Conservation (phyloP, 2,113 vertebrate species). For the Leucopternis melanops region DNA sequence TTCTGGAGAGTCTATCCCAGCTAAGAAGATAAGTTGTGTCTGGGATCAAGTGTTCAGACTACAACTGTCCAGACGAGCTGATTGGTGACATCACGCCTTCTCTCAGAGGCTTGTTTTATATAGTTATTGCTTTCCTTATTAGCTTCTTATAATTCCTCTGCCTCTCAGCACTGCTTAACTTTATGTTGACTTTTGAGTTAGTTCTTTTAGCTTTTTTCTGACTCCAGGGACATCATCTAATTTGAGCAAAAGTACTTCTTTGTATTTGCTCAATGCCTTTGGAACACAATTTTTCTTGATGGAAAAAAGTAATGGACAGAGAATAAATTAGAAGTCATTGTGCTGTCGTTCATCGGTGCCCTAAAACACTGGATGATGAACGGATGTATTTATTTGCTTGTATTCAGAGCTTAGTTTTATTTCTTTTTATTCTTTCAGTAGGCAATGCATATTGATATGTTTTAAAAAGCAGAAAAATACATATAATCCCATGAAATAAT, state of each 20-base stretch:
- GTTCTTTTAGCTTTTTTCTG: neutral
- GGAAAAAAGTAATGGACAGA: neutral
- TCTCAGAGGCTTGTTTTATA: neutral
- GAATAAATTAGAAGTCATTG: neutral
- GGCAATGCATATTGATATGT: neutral
- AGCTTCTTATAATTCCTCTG: neutral
- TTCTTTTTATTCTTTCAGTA: neutral
- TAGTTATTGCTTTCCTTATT: neutral
- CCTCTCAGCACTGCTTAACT: neutral
- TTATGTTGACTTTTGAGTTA: neutral
- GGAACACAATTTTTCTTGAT: neutral
- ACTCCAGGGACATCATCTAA: neutral
- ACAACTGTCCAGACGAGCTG: neutral
- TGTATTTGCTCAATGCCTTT: neutral
- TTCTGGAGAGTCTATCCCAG: neutral
- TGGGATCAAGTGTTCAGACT: neutral
- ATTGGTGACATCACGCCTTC: neutral
- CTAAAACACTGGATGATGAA: neutral
- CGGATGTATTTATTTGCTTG: neutral
- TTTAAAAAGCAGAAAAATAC: neutral
- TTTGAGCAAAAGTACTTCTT: neutral
- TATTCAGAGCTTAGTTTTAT: neutral
- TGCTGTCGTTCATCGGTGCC: neutral
- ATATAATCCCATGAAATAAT: neutral
- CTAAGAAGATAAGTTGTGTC: neutral